These are phyloP conservation scores for Ceyx cyanopectus DNA, from an alignment of 2,113 vertebrate species.

Conservation along the genomic window DNA sequence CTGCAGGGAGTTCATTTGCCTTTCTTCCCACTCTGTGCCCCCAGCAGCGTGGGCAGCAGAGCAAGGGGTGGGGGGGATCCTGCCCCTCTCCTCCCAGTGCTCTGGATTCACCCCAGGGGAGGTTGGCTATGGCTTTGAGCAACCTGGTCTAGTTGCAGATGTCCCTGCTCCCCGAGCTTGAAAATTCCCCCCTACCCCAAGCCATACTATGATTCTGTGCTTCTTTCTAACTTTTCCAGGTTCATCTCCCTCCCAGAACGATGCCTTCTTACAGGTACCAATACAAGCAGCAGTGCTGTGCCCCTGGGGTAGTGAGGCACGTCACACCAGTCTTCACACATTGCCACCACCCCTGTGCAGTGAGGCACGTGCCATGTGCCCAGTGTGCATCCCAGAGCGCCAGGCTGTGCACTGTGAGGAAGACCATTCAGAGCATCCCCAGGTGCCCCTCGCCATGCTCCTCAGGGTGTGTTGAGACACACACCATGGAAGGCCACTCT, in stretches of 20 bases:
- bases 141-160: neutral
- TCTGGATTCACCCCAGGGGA: neutral
- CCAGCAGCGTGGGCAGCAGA: neutral
- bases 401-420: neutral
- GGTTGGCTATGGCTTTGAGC: neutral
- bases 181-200: neutral
- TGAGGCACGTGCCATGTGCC: accelerated
- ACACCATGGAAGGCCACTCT: neutral
- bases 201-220: no score
- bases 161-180: neutral
- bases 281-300: conserved; percentile 1
- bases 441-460: accelerated
- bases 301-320: neutral
- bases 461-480: neutral
- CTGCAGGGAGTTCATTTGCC: no score
- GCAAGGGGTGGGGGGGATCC: neutral
- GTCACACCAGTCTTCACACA: accelerated
- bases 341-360: accelerated
- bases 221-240: neutral
- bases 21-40: neutral
- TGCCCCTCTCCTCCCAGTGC: neutral
- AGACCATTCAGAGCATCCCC: neutral
- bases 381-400: accelerated
- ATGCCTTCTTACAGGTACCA: conserved; percentile 39
- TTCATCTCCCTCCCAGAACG: neutral